Percentiles rank a stretch among this genome's conserved stretches.
Evolutionary conservation across 2,797 vertebrate genomes (phyloP).

Genomic region (Synanceia verrucosa): DNA sequence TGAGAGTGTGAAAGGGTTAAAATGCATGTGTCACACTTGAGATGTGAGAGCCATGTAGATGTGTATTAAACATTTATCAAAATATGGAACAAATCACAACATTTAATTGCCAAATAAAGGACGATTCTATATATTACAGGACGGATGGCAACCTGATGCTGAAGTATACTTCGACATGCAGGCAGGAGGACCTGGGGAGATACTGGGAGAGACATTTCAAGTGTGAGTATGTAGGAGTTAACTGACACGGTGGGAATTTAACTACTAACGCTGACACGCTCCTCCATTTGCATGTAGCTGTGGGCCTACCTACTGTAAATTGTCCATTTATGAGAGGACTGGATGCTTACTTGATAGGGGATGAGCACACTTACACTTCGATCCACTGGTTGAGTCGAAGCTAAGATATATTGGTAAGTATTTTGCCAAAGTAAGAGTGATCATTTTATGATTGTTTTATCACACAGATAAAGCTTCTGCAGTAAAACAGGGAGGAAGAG

Average conservation of each 20-base stretch:
- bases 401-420: conserved; percentile 7
- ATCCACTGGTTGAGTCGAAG: conserved; percentile 4
- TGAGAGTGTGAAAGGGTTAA: no score
- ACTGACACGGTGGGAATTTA: not conserved
- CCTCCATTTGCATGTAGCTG: not conserved
- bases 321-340: not conserved
- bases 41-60: no score
- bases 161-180: no score
- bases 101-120: no score
- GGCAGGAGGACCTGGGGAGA: no score
- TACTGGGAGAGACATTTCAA: not conserved
- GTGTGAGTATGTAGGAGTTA: not conserved
- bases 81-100: no score
- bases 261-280: not conserved
- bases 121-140: no score
- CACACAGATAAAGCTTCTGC: conserved; percentile 39
- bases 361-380: not conserved
- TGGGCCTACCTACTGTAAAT: not conserved
- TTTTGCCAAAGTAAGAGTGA: conserved; percentile 34
- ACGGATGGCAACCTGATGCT: no score
- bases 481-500: conserved; percentile 36
- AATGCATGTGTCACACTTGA: no score
- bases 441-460: conserved; percentile 54
- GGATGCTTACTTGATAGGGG: not conserved
- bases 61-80: no score